Conservation (phyloP, 2,113 vertebrate species). For the Addax nasomaculatus region DNA sequence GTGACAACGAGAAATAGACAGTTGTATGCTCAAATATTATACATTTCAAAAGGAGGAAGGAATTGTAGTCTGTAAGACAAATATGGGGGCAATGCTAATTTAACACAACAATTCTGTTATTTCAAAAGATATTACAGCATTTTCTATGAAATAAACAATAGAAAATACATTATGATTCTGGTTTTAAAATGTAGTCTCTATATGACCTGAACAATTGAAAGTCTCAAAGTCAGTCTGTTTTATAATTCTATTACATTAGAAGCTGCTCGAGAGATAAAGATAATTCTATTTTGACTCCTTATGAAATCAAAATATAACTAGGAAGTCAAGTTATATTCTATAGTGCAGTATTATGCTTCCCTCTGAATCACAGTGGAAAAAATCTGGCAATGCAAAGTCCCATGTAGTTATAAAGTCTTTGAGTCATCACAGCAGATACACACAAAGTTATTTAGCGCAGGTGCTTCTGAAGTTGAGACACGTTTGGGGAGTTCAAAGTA, state of each 20-base stretch:
- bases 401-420: slow-evolving; percentile 41
- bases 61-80: background rate
- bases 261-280: background rate
- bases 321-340: background rate
- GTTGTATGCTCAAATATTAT: background rate
- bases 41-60: background rate
- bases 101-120: background rate
- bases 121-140: background rate
- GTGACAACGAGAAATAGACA: background rate
- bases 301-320: background rate
- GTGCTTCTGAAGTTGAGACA: slow-evolving; percentile 44
- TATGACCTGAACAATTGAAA: background rate
- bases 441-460: slow-evolving; percentile 37
- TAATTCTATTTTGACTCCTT: background rate
- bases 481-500: slow-evolving; percentile 23
- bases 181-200: background rate
- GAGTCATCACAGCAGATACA: slow-evolving; percentile 38
- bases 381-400: slow-evolving; percentile 4
- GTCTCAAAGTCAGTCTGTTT: background rate
- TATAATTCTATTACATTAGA: background rate
- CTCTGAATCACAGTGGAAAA: background rate
- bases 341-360: background rate
- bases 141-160: background rate
- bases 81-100: background rate
- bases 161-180: background rate